phyloP scores from a whole-genome alignment of 1,140 invertebrate genomes.

The Drosophila neocordata region DNA sequence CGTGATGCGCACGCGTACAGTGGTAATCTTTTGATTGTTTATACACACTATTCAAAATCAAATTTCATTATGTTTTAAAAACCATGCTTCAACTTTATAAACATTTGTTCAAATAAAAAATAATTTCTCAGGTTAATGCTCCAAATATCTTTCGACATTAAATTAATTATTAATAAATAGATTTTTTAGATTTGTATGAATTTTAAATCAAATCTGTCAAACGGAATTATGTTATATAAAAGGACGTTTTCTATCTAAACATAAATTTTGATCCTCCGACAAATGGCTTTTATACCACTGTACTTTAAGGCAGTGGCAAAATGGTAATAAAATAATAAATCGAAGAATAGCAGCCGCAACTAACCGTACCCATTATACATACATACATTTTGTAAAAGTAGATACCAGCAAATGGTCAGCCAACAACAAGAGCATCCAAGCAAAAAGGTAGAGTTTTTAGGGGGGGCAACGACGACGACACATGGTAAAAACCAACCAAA shows the following conservation, averaged over 20 bases:
- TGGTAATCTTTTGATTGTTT: not conserved
- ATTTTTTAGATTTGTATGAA: too few species aligned
- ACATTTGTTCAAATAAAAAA: too few species aligned
- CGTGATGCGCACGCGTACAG: slow-evolving; percentile 62
- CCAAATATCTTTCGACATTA: too few species aligned
- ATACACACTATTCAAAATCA: not conserved
- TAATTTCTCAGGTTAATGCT: too few species aligned
- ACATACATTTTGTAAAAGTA: slow-evolving; percentile 13
- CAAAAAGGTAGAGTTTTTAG: slow-evolving; percentile 32
- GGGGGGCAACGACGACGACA: not conserved
- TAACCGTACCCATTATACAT: slow-evolving; percentile 6
- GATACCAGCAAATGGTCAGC: slow-evolving; percentile 51
- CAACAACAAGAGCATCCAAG: slow-evolving; percentile 65
- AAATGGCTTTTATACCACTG: slow-evolving; percentile 45
- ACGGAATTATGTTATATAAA: too few species aligned
- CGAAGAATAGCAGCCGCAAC: slow-evolving; percentile 52
- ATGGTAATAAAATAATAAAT: slow-evolving; percentile 81
- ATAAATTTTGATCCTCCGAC: not conserved
- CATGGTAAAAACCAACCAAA: slow-evolving; percentile 37
- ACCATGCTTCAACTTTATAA: not conserved
- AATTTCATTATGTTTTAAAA: too few species aligned
- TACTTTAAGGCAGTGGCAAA: slow-evolving; percentile 28
- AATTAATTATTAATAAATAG: too few species aligned
- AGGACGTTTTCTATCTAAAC: not conserved
- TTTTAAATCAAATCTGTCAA: too few species aligned